These are phyloP conservation scores for Oxyteleia sp. DNA, from an alignment of 2,888 invertebrate species.

Conservation along the genomic window DNA sequence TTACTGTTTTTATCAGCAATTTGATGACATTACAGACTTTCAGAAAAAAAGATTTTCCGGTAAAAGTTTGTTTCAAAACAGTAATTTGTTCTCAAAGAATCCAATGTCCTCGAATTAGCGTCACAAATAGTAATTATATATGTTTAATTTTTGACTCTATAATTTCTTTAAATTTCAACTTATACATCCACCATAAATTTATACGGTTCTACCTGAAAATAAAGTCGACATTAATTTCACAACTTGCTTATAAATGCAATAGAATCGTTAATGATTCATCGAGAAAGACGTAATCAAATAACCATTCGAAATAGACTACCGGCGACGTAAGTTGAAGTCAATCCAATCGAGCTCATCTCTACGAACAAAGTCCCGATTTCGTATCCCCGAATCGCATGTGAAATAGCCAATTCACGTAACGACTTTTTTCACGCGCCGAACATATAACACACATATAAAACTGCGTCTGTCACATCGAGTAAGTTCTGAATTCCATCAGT, in stretches of 20 bases:
- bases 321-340: conserved; percentile 6
- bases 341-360: neutral
- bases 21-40: no score
- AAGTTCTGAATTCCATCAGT: conserved; percentile 55
- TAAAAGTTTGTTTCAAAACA: no score
- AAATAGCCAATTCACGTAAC: conserved; percentile 22
- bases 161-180: no score
- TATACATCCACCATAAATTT: no score
- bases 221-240: no score
- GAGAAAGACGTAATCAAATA: neutral
- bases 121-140: no score
- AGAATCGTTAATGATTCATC: conserved; percentile 3
- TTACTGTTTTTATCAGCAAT: no score
- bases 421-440: conserved; percentile 15
- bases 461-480: conserved; percentile 16
- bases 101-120: no score
- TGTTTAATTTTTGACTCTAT: no score
- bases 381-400: neutral
- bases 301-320: neutral
- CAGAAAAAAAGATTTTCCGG: no score
- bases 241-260: neutral
- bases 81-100: no score
- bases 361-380: neutral
- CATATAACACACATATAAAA: conserved; percentile 9
- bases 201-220: no score